These are phyloP conservation scores for Actinia equina DNA, from an alignment of 64 coral and sea anemone genomes.

Conservation along the genomic window DNA sequence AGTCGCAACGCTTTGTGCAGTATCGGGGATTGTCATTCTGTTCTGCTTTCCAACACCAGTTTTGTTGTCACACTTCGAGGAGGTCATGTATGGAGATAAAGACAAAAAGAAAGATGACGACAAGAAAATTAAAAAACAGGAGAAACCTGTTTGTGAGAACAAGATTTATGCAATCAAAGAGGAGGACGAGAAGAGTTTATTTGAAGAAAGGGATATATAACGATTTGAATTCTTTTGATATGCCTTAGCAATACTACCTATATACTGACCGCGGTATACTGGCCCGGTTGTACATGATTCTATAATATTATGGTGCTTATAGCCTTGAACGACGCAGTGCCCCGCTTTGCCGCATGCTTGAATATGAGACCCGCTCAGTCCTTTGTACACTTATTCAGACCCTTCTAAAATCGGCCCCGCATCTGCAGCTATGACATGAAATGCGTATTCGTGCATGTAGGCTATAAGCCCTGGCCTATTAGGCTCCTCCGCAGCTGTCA, in stretches of 20 bases:
- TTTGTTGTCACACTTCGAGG: constrained; percentile 79
- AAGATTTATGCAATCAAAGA: not conserved
- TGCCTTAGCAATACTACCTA: not conserved
- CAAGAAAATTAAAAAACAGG: not conserved
- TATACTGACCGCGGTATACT: too few species aligned
- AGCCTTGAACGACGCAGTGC: too few species aligned
- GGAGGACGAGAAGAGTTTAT: not conserved
- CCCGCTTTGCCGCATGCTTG: too few species aligned
- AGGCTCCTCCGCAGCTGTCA: too few species aligned
- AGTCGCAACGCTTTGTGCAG: constrained; percentile 68
- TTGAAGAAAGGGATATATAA: not conserved
- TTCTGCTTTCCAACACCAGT: constrained; percentile 92
- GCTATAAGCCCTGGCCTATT: too few species aligned
- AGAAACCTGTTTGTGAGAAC: not conserved
- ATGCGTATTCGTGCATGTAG: too few species aligned
- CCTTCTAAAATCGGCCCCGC: too few species aligned
- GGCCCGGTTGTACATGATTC: too few species aligned
- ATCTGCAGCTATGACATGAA: too few species aligned
- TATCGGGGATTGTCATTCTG: constrained; percentile 72
- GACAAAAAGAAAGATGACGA: not conserved
- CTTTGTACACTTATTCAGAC: too few species aligned
- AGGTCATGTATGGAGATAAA: constrained; percentile 17
- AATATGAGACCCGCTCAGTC: too few species aligned
- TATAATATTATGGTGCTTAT: too few species aligned
- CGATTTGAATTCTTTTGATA: not conserved